Conservation (phyloP, 2,113 vertebrate genomes). For the Hemibagrus wyckioides region DNA sequence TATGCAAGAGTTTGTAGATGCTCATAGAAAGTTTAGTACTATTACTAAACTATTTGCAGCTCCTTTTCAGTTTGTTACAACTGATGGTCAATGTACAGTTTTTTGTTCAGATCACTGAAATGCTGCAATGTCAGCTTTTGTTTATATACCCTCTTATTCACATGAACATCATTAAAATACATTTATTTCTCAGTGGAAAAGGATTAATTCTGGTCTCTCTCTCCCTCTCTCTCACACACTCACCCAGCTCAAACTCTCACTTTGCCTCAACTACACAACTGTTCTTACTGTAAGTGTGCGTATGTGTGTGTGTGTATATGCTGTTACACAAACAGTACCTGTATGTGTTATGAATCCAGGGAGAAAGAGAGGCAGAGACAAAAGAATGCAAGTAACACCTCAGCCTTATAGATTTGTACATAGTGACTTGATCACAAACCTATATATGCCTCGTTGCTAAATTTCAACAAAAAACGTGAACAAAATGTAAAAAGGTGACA, state of each 20-base stretch:
- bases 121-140: neutral
- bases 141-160: neutral
- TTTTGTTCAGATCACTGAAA: neutral
- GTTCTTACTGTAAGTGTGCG: constrained; percentile 5
- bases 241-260: constrained; percentile 23
- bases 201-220: neutral
- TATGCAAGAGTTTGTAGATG: neutral
- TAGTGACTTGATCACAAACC: constrained; percentile 65
- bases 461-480: constrained; percentile 63
- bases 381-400: constrained; percentile 47
- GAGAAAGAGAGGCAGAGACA: constrained; percentile 19
- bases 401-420: constrained; percentile 45
- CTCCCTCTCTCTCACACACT: constrained; percentile 39
- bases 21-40: neutral
- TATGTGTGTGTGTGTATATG: constrained; percentile 17
- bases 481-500: constrained; percentile 60
- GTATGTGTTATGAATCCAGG: constrained; percentile 1
- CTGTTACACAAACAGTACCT: neutral
- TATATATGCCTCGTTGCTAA: constrained; percentile 54
- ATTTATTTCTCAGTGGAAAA: neutral
- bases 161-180: neutral
- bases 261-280: constrained; percentile 24
- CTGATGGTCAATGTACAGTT: neutral
- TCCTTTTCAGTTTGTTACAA: neutral
- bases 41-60: neutral